These are phyloP conservation scores for Salpingus planirostris DNA, from an alignment of 2,888 invertebrate genomes.

Conservation along the genomic window DNA sequence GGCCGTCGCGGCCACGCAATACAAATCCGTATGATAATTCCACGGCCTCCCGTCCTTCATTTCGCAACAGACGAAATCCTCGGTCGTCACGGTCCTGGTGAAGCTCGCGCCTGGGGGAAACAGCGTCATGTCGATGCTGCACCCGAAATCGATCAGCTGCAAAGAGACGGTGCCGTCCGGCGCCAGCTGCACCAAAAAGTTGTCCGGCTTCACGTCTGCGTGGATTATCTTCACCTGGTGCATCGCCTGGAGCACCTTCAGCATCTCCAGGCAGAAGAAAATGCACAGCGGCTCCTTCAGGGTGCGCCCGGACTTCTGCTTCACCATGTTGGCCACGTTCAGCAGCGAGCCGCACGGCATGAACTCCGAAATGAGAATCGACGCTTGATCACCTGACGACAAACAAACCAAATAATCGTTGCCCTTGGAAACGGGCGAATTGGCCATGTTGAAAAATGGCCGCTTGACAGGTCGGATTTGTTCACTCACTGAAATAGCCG, in stretches of 20 bases:
- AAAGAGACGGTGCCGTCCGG: constrained; percentile 50
- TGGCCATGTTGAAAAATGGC: no score
- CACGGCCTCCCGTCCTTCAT: constrained; percentile 86
- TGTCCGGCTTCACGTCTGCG: constrained; percentile 93
- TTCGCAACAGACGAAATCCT: constrained; percentile 77
- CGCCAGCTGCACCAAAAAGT: constrained; percentile 59
- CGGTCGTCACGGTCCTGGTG: constrained; percentile 56
- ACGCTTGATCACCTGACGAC: constrained; percentile 74
- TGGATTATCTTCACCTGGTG: constrained; percentile 86
- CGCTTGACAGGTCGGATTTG: neutral
- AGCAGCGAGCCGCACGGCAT: constrained; percentile 74
- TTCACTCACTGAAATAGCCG: constrained; percentile 63
- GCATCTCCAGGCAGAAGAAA: constrained; percentile 71
- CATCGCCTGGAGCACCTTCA: constrained; percentile 74
- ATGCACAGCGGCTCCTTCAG: constrained; percentile 67
- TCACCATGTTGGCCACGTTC: constrained; percentile 64
- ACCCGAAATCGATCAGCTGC: constrained; percentile 89
- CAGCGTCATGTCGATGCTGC: constrained; percentile 85
- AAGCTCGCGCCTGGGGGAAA: constrained; percentile 73
- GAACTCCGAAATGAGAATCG: constrained; percentile 71
- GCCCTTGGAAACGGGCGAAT: no score
- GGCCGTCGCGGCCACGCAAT: constrained; percentile 79
- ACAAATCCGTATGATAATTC: constrained; percentile 91
- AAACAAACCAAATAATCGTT: no score
- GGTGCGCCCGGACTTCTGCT: constrained; percentile 57